A percentile compares a stretch with the other conserved stretches of the same genome.
Conservation (phyloP, 2,888 invertebrate genomes). For the Nesidiocoris tenuis region DNA sequence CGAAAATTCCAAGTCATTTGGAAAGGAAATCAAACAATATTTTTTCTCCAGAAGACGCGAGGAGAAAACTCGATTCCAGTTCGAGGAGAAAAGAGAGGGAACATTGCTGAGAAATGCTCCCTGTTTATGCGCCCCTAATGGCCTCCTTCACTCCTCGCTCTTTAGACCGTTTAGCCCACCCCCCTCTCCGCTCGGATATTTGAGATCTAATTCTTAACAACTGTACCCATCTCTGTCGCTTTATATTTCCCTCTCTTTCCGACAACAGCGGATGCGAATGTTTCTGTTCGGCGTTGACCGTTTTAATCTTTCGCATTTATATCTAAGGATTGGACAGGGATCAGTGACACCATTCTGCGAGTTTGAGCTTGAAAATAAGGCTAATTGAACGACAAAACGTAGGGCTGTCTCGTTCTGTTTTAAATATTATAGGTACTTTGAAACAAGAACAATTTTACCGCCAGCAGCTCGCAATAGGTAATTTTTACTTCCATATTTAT, state of each 20-base stretch:
- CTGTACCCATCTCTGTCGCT: not conserved
- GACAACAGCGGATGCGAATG: not conserved
- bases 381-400: not conserved
- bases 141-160: slow-evolving; percentile 1
- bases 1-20: slow-evolving; percentile 13
- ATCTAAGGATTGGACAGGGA: slow-evolving; percentile 2
- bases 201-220: slow-evolving; percentile 35
- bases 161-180: slow-evolving; percentile 9
- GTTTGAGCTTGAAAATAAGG: not conserved
- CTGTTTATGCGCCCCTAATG: slow-evolving; percentile 33
- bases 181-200: slow-evolving; percentile 27
- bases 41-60: not conserved
- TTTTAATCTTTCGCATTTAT: slow-evolving; percentile 22
- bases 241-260: not conserved
- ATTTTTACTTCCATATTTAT: no score
- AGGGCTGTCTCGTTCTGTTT: not conserved
- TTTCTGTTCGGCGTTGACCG: not conserved
- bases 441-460: no score
- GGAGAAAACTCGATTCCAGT: slow-evolving; percentile 23
- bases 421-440: no score
- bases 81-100: not conserved
- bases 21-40: slow-evolving; percentile 29
- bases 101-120: slow-evolving; percentile 12
- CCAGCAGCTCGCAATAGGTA: no score
- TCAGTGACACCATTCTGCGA: not conserved